Base-by-base conservation (phyloP, 2,113 vertebrate genomes). In the Nibea albiflora region DNA sequence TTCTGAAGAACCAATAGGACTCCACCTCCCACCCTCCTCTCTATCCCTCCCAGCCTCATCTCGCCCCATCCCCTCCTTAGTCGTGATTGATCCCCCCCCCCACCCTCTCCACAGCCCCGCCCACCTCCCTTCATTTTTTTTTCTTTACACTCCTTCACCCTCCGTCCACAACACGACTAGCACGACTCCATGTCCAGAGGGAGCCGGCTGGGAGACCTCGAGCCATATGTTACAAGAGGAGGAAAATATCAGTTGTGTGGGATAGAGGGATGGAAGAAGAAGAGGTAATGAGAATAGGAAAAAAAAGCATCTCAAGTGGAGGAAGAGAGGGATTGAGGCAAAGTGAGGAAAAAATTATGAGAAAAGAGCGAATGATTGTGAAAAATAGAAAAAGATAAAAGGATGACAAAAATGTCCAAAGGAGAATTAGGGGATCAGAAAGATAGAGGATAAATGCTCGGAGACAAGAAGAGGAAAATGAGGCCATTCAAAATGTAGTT, bases 151-250 rank as follows among this genome's bases (percentile, higher is more conserved):
- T 71, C 16, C 1, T 77, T 68, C 62, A 75, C 49, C 71, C 69
- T 63, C 44, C 1, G 19, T 76, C 56, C 76, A 78, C n/a, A 80
- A 69, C 66, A 84, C 4, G 50, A 70, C 76, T 24, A 31, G 65
- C 85, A 88, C 14, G 69, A 64, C 76, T 83, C 42, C 50, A 26
- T 16, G 50, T 71, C 67, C 72, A 44, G 64, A 54, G 74, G 83
- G 77, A 83, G 52, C 22, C 12, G 4, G 52, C 53, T 53, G n/a
- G 39, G 76, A 73, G 62, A 81, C 75, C 75, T 75, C 4, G 0
- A 56, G 39, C 63, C 80, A 80, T 83, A 80, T 80, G 80, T 58
- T 80, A n/a, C 50, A 6, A 9, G 47, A 74, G 60, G 31, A n/a
- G 58, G n/a, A 15, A 20, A 50, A 20, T n/a, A 44, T n/a, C 17